These are phyloP conservation scores for Sebastes steindachneri DNA, from an alignment of 2,797 vertebrate species.

Conservation along the genomic window DNA sequence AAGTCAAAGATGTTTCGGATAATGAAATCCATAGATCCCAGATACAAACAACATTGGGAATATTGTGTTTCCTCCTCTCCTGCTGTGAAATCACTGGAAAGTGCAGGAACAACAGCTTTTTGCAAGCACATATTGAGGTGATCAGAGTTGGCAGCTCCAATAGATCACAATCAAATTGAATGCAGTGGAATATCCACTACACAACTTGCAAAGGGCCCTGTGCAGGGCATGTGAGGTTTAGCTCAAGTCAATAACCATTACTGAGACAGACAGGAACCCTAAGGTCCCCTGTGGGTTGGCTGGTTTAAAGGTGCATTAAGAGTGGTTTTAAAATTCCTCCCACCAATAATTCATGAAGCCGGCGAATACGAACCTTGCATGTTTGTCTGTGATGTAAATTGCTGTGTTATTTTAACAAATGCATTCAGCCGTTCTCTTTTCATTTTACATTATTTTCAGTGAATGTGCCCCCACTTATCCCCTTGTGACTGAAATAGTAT, in stretches of 20 bases:
- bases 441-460: not conserved
- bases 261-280: conserved; percentile 33
- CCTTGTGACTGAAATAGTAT: not conserved
- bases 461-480: not conserved
- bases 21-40: not conserved
- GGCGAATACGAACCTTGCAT: not conserved
- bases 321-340: conserved; percentile 32
- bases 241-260: conserved; percentile 48
- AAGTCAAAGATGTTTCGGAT: not conserved
- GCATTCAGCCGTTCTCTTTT: not conserved
- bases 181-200: conserved; percentile 28
- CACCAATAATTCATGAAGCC: conserved; percentile 44
- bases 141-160: conserved; percentile 37
- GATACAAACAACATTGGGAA: not conserved
- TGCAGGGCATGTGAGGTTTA: conserved; percentile 30
- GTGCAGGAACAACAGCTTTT: not conserved
- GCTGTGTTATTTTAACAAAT: not conserved
- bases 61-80: not conserved
- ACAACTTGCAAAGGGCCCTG: conserved; percentile 13
- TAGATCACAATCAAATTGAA: conserved; percentile 49
- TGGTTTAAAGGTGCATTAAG: conserved; percentile 51
- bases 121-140: not conserved
- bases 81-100: not conserved
- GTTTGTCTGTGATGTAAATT: conserved; percentile 10
- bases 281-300: conserved; percentile 14